These are phyloP conservation scores for Bovichtus diacanthus DNA, from an alignment of 2,797 vertebrate species.

Conservation along the genomic window DNA sequence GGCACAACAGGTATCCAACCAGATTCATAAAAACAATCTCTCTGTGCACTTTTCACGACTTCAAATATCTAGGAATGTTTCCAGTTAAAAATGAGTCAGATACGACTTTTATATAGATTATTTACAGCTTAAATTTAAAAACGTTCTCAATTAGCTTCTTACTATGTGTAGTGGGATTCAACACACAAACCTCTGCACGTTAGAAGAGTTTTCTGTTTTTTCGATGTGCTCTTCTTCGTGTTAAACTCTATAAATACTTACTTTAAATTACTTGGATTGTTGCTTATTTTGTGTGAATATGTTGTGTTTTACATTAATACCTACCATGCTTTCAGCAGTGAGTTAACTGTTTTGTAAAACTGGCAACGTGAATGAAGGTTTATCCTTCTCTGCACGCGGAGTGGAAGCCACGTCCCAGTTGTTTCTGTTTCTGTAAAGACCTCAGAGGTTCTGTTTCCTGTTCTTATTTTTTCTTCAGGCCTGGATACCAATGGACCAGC, in stretches of 20 bases:
- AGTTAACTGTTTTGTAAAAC: not conserved
- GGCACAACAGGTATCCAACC: constrained; percentile 88
- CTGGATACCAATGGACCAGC: constrained; percentile 82
- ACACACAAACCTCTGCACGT: not conserved
- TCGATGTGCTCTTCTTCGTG: not conserved
- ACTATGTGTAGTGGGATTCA: not conserved
- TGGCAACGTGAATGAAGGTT: not conserved
- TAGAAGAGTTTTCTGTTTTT: not conserved
- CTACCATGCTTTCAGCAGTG: not conserved
- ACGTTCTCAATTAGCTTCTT: not conserved
- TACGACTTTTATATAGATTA: not conserved
- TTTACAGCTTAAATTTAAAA: not conserved
- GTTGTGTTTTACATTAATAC: not conserved
- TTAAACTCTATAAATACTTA: not conserved
- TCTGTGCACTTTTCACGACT: not conserved
- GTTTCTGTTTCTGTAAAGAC: constrained; percentile 1
- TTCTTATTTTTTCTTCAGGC: constrained; percentile 82
- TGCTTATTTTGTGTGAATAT: constrained; percentile 1
- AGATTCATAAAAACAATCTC: not conserved
- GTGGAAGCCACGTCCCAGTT: not conserved
- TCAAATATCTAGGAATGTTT: constrained; percentile 4
- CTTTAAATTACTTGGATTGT: not conserved
- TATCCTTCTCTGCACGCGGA: not conserved
- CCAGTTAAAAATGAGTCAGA: not conserved
- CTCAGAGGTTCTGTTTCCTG: constrained; percentile 8